Conservation (phyloP, 2,113 vertebrate species). For the Jacana jacana region DNA sequence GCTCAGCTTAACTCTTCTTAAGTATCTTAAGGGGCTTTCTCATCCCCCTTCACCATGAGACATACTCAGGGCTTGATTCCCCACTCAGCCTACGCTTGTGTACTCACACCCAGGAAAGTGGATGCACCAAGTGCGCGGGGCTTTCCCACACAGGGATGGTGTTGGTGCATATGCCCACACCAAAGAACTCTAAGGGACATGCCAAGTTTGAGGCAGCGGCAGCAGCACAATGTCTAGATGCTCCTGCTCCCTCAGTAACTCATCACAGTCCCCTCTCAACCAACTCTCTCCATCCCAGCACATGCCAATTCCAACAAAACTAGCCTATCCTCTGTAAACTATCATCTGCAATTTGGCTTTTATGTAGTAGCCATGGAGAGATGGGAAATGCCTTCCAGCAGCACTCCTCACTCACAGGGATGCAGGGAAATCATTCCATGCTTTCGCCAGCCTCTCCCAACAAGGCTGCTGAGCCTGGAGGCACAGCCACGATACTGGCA, state of each 20-base stretch:
- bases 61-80: not conserved
- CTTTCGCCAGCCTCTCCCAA: not conserved
- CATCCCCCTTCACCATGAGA: not conserved
- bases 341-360: not conserved
- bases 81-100: not conserved
- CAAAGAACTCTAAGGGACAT: not conserved
- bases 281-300: not conserved
- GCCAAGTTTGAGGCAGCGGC: not conserved
- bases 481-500: rapidly evolving
- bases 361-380: not conserved
- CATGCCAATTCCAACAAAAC: not conserved
- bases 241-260: not conserved
- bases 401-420: not conserved
- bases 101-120: not conserved
- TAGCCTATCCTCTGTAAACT: not conserved
- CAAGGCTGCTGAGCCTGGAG: not conserved
- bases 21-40: not conserved
- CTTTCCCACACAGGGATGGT: not conserved
- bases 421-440: not conserved
- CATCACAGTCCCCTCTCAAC: not conserved
- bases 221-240: not conserved
- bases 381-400: not conserved
- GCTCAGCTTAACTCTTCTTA: not conserved
- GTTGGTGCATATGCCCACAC: rapidly evolving
- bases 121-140: rapidly evolving